Percentiles rank a stretch among this genome's conserved stretches.
These are phyloP conservation scores for Trididemnum miniatum DNA, from an alignment of 23 tunicate species.

Conservation along the genomic window DNA sequence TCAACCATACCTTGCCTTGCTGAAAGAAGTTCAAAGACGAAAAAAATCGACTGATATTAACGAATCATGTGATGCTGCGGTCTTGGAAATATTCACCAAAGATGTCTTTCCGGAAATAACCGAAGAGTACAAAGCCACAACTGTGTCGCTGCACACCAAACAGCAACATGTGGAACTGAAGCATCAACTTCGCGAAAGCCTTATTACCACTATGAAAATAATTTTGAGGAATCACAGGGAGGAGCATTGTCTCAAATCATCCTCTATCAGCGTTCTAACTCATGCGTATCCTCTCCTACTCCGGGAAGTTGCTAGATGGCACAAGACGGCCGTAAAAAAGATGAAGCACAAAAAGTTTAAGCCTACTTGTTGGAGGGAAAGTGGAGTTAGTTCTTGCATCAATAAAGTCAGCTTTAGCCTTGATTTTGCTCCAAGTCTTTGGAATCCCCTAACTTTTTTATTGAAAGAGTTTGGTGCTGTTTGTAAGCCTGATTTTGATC, in stretches of 20 bases:
- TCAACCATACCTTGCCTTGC: neutral
- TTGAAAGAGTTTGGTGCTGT: slow-evolving; percentile 47
- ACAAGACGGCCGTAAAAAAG: slow-evolving; percentile 51
- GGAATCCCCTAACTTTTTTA: slow-evolving; percentile 61
- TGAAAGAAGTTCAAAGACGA: neutral
- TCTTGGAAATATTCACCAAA: slow-evolving; percentile 22
- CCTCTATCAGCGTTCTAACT: slow-evolving; percentile 54
- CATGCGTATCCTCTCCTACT: slow-evolving; percentile 73
- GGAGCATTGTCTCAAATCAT: slow-evolving; percentile 60
- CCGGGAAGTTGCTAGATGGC: slow-evolving; percentile 63
- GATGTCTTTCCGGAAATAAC: slow-evolving; percentile 42
- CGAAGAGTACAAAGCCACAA: slow-evolving; percentile 22
- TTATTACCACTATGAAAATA: slow-evolving; percentile 40
- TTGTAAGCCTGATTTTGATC: no score
- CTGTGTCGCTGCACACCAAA: slow-evolving; percentile 8
- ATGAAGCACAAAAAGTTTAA: slow-evolving; percentile 20
- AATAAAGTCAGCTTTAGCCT: slow-evolving; percentile 37
- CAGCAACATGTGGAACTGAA: slow-evolving; percentile 31
- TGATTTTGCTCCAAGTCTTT: slow-evolving; percentile 55
- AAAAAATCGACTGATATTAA: neutral
- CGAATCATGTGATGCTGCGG: neutral
- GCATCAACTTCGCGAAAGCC: slow-evolving; percentile 58
- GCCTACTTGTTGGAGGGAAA: slow-evolving; percentile 42
- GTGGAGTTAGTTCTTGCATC: slow-evolving; percentile 12
- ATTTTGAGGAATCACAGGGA: slow-evolving; percentile 63